phyloP scores from a whole-genome alignment of 1,140 invertebrate species.

The Papilio dardanus region DNA sequence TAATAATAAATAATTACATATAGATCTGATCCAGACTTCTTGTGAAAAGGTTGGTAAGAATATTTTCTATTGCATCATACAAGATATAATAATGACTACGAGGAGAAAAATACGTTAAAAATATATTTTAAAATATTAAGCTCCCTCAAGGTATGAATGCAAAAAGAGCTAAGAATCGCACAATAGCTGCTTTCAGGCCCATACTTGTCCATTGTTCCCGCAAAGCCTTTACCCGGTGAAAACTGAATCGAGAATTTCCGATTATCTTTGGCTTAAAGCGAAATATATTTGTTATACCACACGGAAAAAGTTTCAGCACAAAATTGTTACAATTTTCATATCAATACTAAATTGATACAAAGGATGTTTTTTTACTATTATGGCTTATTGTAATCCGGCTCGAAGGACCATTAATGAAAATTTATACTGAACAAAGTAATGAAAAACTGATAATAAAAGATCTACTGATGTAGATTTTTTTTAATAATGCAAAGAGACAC shows the following conservation, averaged over 20 bases:
- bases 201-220: constrained; percentile 17
- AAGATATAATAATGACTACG: too few relatives aligned
- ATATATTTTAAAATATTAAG: not conserved
- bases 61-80: not conserved
- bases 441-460: too few relatives aligned
- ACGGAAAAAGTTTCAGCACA: not conserved
- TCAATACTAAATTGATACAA: not conserved
- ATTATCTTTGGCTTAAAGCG: constrained; percentile 20
- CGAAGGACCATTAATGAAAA: too few relatives aligned
- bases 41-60: constrained; percentile 18
- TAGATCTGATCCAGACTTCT: constrained; percentile 9
- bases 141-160: not conserved
- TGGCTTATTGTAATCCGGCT: too few relatives aligned
- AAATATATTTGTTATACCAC: constrained; percentile 8
- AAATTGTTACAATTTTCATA: not conserved
- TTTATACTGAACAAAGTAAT: too few relatives aligned
- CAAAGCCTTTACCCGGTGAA: constrained; percentile 18
- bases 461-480: too few relatives aligned
- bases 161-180: constrained; percentile 14
- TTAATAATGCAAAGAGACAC: too few relatives aligned
- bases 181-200: constrained; percentile 12
- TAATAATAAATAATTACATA: not conserved
- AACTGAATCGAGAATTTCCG: constrained; percentile 14
- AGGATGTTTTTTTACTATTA: too few relatives aligned
- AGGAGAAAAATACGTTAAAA: not conserved